Conservation (phyloP, 2,797 vertebrate genomes). For the Uromys caudimaculatus region DNA sequence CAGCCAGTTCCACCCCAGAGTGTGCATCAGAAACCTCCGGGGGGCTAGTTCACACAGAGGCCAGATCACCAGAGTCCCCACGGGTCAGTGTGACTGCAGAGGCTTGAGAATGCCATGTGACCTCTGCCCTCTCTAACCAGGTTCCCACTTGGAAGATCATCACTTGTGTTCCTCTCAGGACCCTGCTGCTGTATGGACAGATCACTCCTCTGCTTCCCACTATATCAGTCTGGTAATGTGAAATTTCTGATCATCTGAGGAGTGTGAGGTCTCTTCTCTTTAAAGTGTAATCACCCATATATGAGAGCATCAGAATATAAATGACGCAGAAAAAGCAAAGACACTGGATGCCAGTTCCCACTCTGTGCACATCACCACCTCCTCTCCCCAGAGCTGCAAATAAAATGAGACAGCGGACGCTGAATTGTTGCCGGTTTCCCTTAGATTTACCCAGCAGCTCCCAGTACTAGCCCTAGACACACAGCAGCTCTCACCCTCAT, state of each 20-base stretch:
- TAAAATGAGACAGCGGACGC: background rate
- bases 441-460: background rate
- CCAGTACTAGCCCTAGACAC: background rate
- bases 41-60: background rate
- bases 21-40: background rate
- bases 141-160: background rate
- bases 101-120: background rate
- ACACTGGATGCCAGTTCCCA: background rate
- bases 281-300: slow-evolving; percentile 71
- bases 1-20: background rate
- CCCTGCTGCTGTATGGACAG: background rate
- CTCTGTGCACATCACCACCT: background rate
- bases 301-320: slow-evolving; percentile 67
- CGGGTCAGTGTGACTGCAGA: rapidly evolving
- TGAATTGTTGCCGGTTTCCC: background rate
- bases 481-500: background rate
- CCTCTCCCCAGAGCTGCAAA: background rate
- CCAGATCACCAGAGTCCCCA: background rate
- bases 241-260: slow-evolving; percentile 52
- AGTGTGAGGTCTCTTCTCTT: slow-evolving; percentile 65
- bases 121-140: background rate
- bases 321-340: slow-evolving; percentile 65
- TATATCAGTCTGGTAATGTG: background rate
- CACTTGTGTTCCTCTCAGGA: background rate
- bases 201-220: background rate